Base-by-base conservation (phyloP, 2,113 vertebrate species). In the Carassius gibelio region DNA sequence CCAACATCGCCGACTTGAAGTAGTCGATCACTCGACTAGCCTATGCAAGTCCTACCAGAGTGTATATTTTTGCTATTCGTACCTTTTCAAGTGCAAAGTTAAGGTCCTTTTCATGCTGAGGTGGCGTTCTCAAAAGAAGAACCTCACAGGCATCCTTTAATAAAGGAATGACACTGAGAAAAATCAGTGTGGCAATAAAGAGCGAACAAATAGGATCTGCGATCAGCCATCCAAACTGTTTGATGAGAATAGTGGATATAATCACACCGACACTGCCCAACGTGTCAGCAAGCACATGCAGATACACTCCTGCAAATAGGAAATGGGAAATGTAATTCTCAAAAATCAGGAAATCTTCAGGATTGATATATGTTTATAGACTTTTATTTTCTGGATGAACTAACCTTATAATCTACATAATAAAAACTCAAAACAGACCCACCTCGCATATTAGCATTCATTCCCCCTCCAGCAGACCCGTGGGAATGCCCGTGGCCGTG, bases 401-500 rank as follows among this genome's bases (percentile, higher is more conserved):
- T 36, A 59, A 13, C 2, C 1, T 36, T 21, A 5, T 36, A 9
- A 34, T 21, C 4, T 23, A 42, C 23, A 21, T 23, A 74, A 78
- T 21, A 38, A 4, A 64, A 17, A 26, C 19, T 23, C 34, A 38
- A 38, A 1, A 77, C 21, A 15, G 11, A 8, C n/a, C 94, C 88
- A 96, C 98, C 98, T 93, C 98, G 96, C 98, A 99, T 99, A 90
- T 99, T 99, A 23, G 98, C 95, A 82, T 99, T 99, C 98, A 99
- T 99, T 91, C 97, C 96, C 87, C 95, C 95, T 10, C 94, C 94
- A 0, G 90, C 84, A 4, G 94, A 89, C 30, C 95, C 91, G 0
- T 96, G 96, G 19, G 95, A 90, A 87, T 96, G 95, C 0, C 95
- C 95, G 13, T 94, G 93, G 0, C 88, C 61, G 10, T 92, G 96